Percentiles rank a stretch among this genome's conserved stretches.
These are phyloP conservation scores for Amiota minor DNA, from an alignment of 2,888 invertebrate genomes.

Conservation along the genomic window DNA sequence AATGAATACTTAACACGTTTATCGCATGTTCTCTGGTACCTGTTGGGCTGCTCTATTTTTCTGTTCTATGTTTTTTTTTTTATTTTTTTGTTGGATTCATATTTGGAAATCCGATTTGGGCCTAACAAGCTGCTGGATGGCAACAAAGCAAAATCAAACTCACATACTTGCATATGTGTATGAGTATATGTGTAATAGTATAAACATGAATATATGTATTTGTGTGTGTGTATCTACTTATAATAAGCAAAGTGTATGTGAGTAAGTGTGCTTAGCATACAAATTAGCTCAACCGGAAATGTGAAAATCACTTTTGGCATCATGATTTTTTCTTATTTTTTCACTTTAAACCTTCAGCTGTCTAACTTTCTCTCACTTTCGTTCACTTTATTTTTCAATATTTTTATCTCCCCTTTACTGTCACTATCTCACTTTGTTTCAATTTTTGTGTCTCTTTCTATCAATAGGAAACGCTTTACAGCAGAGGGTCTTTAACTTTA, in stretches of 20 bases:
- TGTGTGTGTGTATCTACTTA: constrained; percentile 33
- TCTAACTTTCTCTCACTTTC: constrained; percentile 7
- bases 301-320: constrained; percentile 62
- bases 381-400: constrained; percentile 28
- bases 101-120: constrained; percentile 14
- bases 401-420: too few species aligned
- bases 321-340: constrained; percentile 29
- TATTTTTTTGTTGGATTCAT: too few species aligned
- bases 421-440: too few species aligned
- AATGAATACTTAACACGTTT: constrained; percentile 39
- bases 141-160: too few species aligned
- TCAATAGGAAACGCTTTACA: too few species aligned
- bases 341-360: background rate
- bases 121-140: constrained; percentile 6
- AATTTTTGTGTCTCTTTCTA: constrained; percentile 31
- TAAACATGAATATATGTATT: constrained; percentile 37
- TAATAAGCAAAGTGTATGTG: constrained; percentile 34
- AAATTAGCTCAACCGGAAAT: constrained; percentile 61
- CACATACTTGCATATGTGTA: too few species aligned
- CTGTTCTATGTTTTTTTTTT: too few species aligned
- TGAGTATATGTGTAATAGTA: too few species aligned
- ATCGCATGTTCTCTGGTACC: constrained; percentile 45
- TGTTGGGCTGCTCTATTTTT: constrained; percentile 48
- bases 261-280: constrained; percentile 59
- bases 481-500: too few species aligned